Percentiles rank a stretch among this genome's conserved stretches.
Conservation (phyloP, 2,888 invertebrate genomes). For the Drosophila dives region DNA sequence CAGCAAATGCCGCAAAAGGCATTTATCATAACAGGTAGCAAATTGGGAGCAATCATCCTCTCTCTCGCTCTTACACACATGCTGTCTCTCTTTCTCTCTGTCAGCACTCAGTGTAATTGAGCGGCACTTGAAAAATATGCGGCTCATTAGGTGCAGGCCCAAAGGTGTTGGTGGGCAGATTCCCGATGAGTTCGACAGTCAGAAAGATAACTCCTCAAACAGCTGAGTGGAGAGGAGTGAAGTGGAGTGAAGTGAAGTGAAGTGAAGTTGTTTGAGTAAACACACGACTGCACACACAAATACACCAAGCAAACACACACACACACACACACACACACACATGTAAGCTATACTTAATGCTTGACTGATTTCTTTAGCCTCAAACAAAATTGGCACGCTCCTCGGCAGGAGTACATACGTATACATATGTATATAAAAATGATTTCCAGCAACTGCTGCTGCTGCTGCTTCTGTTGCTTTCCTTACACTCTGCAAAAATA, state of each 20-base stretch:
- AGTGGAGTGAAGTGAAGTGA: neutral
- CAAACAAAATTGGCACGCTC: conserved; percentile 64
- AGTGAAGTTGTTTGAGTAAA: conserved; percentile 27
- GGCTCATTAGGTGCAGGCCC: conserved; percentile 72
- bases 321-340: conserved; percentile 13
- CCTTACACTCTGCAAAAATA: conserved; percentile 13
- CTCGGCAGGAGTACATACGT: conserved; percentile 17
- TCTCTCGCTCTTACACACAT: conserved; percentile 6
- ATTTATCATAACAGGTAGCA: conserved; percentile 52
- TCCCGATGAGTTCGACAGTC: conserved; percentile 45
- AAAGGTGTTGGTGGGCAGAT: conserved; percentile 43
- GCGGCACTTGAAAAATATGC: conserved; percentile 76
- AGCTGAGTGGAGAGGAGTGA: neutral
- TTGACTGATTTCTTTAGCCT: conserved; percentile 74
- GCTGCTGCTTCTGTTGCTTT: conserved; percentile 12
- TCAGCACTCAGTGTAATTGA: conserved; percentile 78
- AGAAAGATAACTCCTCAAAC: conserved; percentile 40
- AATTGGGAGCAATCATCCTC: conserved; percentile 9
- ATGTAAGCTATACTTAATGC: conserved; percentile 57
- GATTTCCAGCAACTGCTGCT: conserved; percentile 44
- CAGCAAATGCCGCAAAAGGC: conserved; percentile 51
- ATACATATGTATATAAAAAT: conserved; percentile 43
- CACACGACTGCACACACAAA: conserved; percentile 19
- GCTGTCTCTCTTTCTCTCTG: neutral
- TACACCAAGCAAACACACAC: conserved; percentile 4